Conservation (phyloP, 2,113 vertebrate genomes). For the Nettapus auritus region DNA sequence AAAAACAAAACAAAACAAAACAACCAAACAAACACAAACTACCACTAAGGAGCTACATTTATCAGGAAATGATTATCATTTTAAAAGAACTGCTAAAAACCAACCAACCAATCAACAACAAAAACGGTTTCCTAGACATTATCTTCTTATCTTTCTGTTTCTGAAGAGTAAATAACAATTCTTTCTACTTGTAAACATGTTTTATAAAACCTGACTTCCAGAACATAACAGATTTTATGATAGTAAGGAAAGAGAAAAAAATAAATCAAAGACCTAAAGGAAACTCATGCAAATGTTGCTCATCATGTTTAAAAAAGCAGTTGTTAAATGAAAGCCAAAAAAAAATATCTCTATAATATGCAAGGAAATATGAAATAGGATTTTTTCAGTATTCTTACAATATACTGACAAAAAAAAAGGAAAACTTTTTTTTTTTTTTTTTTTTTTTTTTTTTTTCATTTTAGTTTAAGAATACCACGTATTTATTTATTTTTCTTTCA, state of each 20-base stretch:
- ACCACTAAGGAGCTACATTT: not conserved
- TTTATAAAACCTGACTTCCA: not conserved
- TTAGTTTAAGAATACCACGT: not conserved
- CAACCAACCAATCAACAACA: not conserved
- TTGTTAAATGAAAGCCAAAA: not conserved
- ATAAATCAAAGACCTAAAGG: not conserved
- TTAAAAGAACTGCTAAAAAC: not conserved
- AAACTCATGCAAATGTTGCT: not conserved
- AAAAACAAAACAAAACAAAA: not conserved
- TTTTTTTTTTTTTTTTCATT: too few relatives aligned
- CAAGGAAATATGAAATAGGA: not conserved
- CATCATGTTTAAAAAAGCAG: not conserved
- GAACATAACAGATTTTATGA: not conserved
- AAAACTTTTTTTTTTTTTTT: not conserved
- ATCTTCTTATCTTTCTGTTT: not conserved
- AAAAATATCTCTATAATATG: not conserved
- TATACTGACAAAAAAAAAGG: not conserved
- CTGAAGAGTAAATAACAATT: not conserved
- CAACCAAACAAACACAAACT: not conserved
- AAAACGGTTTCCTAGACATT: not conserved
- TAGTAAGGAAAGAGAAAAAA: not conserved
- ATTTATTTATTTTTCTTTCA: not conserved
- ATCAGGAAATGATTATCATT: not conserved
- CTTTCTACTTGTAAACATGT: rapidly evolving
- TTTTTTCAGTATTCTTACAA: not conserved